Base-by-base conservation (phyloP, 1,140 invertebrate species). In the Pararge aegeria region DNA sequence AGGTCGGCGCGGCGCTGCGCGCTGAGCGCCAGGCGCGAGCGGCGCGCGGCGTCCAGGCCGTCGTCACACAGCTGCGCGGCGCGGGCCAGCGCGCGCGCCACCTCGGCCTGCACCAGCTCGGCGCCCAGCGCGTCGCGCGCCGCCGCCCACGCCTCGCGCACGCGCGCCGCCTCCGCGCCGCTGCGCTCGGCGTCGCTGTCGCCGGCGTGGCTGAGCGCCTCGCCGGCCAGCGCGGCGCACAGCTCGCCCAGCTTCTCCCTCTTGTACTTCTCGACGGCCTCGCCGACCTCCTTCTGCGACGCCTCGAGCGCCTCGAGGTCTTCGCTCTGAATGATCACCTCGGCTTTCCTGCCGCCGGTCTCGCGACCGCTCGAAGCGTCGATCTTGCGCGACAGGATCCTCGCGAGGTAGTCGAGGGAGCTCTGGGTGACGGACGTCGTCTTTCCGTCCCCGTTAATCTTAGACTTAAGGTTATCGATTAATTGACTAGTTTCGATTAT, bases 401-500 rank as follows among this genome's bases (percentile, higher is more conserved):
- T 91, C 34, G 93, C 93, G 61, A 94, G 87, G 81, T 94, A 93
- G 73, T 94, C 92, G 56, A 93, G 91, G 37, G 88, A 91, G 50
- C 79, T 89, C 60, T 90, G 91, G 70, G 82, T 92, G 78, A 86
- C 84, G 38, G 71, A 89, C 70, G 90, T 90, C 60, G 75, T 90
- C 87, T 89, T 91, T 60, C 79, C 81, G 78, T 90, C 91, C 66
- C 92, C 93, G 64, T 91, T 91, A 67, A 94, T 82, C 83, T 94
- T 94, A 72, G 89, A 90, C 69, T 93, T 93, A 74, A 95, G 90
- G 73, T 92, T 92, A 86, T 92, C 91, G 80, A 94, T 93, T 83
- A 95, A 90, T 91, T 95, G 92, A 91, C 93, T 93, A 90, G 94
- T 94, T 93, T 95, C 93, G 75, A 92, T 90, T 80, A 94, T 92